Evolutionary conservation across 2,888 invertebrate genomes (phyloP).

Genomic region (Nomada fucata): DNA sequence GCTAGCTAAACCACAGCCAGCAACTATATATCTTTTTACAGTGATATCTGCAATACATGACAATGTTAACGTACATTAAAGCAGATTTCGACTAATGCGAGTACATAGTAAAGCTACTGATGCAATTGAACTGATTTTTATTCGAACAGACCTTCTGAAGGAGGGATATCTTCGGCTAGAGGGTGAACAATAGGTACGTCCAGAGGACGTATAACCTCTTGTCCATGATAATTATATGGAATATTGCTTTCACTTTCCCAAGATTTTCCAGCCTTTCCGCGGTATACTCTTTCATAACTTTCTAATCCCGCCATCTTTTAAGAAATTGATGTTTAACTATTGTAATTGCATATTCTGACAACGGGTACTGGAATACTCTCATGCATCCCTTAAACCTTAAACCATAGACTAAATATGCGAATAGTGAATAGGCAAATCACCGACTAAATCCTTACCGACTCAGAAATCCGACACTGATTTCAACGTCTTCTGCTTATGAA

Average conservation of each 20-base stretch:
- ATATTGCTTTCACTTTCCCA: slow-evolving; percentile 62
- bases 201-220: slow-evolving; percentile 80
- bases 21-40: slow-evolving; percentile 89
- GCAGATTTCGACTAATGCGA: too few species aligned
- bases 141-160: slow-evolving; percentile 75
- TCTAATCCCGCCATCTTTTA: slow-evolving; percentile 67
- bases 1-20: slow-evolving; percentile 93
- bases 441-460: too few species aligned
- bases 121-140: background rate
- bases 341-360: background rate
- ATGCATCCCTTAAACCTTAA: background rate
- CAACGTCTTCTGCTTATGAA: too few species aligned
- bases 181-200: slow-evolving; percentile 77
- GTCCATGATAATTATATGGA: slow-evolving; percentile 75
- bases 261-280: slow-evolving; percentile 71
- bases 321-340: background rate
- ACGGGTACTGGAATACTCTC: background rate
- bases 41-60: slow-evolving; percentile 85
- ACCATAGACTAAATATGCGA: too few species aligned
- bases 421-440: too few species aligned
- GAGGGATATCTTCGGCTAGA: slow-evolving; percentile 76
- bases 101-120: too few species aligned
- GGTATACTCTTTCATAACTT: slow-evolving; percentile 77
- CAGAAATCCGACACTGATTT: too few species aligned
- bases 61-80: background rate